Conservation (phyloP, 2,888 invertebrate genomes). For the Hecatera dysodea region DNA sequence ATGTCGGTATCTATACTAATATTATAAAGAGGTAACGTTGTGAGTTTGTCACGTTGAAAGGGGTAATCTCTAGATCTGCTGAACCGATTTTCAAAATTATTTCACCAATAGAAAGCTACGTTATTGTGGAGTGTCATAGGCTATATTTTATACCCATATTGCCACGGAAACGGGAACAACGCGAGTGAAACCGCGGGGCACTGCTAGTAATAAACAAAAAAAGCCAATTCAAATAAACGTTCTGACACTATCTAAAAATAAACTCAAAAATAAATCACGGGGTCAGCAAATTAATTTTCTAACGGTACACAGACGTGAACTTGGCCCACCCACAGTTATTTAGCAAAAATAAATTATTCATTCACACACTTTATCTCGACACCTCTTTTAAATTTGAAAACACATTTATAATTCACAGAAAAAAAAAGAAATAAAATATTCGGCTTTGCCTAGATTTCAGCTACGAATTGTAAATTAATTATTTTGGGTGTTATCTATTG, state of each 20-base stretch:
- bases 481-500: neutral
- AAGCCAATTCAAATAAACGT: slow-evolving; percentile 7
- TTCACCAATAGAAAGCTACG: too few relatives aligned
- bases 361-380: slow-evolving; percentile 45
- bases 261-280: slow-evolving; percentile 38
- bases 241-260: slow-evolving; percentile 31
- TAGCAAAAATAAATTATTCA: slow-evolving; percentile 43
- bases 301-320: slow-evolving; percentile 46
- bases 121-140: too few relatives aligned
- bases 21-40: too few relatives aligned
- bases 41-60: too few relatives aligned
- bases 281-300: slow-evolving; percentile 45
- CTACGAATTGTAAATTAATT: slow-evolving; percentile 14
- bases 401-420: slow-evolving; percentile 19
- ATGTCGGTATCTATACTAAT: neutral
- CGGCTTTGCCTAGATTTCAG: neutral
- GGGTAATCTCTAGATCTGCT: too few relatives aligned
- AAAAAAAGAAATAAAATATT: neutral
- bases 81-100: too few relatives aligned
- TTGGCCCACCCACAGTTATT: slow-evolving; percentile 28
- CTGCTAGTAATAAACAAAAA: too few relatives aligned
- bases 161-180: too few relatives aligned
- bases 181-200: too few relatives aligned
- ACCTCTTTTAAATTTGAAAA: slow-evolving; percentile 35
- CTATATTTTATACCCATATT: too few relatives aligned